These are phyloP conservation scores for Nothoprocta pentlandii DNA, from an alignment of 2,113 vertebrate species.

Conservation along the genomic window DNA sequence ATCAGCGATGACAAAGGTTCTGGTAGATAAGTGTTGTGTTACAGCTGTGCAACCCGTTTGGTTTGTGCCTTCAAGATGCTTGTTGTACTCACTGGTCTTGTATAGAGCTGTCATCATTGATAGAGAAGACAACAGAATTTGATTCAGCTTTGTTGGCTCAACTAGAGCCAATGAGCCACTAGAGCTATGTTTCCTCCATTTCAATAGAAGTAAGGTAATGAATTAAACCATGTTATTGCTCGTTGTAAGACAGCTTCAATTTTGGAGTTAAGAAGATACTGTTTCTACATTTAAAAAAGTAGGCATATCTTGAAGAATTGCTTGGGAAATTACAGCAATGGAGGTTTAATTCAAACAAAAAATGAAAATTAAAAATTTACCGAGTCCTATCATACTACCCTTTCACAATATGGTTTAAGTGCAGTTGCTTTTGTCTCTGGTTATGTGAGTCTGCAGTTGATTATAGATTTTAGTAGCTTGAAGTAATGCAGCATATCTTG, in stretches of 20 bases:
- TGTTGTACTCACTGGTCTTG: not conserved
- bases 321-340: not conserved
- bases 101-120: not conserved
- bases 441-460: not conserved
- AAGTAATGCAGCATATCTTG: not conserved
- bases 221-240: not conserved
- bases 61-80: not conserved
- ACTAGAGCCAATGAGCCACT: not conserved
- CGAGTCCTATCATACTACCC: not conserved
- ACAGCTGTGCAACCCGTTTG: not conserved
- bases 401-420: slow-evolving; percentile 1
- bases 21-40: not conserved
- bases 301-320: not conserved
- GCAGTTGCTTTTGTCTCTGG: not conserved
- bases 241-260: not conserved
- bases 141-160: not conserved
- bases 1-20: not conserved
- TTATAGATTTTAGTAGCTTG: not conserved
- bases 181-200: not conserved
- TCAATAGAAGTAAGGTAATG: not conserved
- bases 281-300: not conserved
- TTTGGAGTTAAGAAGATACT: not conserved
- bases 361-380: not conserved
- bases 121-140: not conserved
- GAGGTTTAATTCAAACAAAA: not conserved